A percentile compares a stretch with the other conserved stretches of the same genome.
Evolutionary conservation across 2,113 vertebrate species (phyloP).

Genomic region (Clupea harengus): DNA sequence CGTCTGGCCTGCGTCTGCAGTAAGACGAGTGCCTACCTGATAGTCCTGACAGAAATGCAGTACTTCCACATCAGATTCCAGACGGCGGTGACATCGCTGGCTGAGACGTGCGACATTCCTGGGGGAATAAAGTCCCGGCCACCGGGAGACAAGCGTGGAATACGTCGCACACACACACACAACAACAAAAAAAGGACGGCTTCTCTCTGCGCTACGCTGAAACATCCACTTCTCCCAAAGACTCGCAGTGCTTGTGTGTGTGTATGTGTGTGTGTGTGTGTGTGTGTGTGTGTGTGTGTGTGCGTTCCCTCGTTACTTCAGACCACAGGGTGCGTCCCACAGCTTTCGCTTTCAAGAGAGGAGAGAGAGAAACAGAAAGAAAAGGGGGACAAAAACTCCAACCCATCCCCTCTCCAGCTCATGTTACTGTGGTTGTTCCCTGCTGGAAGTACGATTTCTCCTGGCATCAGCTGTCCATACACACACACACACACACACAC

Average conservation of each 20-base stretch:
- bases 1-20: background rate
- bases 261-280: no score
- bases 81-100: conserved; percentile 74
- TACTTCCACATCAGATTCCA: conserved; percentile 95
- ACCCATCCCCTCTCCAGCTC: conserved; percentile 55
- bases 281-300: no score
- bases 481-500: background rate
- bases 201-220: conserved; percentile 51
- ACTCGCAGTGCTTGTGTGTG: background rate
- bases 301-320: conserved; percentile 51
- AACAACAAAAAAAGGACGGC: background rate
- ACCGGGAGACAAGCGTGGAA: conserved; percentile 31
- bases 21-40: conserved; percentile 76
- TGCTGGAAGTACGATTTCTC: conserved; percentile 45
- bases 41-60: conserved; percentile 91
- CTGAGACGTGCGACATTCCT: conserved; percentile 56
- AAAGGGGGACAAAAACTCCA: background rate
- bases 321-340: conserved; percentile 69
- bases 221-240: conserved; percentile 41
- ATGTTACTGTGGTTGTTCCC: conserved; percentile 56
- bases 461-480: conserved; percentile 51
- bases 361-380: background rate
- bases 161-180: conserved; percentile 30
- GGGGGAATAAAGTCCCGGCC: background rate
- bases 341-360: conserved; percentile 63